Evolutionary conservation across 2,888 invertebrate genomes (phyloP).

Genomic region (Cosmopolites sordidus): DNA sequence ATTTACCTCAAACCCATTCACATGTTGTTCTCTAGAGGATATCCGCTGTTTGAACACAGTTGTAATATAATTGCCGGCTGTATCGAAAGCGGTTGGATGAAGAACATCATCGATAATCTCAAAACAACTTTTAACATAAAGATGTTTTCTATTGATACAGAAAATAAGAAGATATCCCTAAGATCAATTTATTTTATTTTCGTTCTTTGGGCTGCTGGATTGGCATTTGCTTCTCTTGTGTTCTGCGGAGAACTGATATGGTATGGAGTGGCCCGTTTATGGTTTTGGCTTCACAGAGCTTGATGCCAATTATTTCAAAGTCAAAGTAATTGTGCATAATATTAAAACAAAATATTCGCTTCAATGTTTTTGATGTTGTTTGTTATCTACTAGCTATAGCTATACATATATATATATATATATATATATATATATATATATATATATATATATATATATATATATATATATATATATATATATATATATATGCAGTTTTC

Average conservation of each 20-base stretch:
- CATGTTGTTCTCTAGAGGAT: slow-evolving; percentile 4
- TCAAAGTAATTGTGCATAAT: no score
- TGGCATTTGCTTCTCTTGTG: not conserved
- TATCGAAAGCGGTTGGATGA: slow-evolving; percentile 1
- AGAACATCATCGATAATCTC: not conserved
- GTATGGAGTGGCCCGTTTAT: no score
- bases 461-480: no score
- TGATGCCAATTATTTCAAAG: no score
- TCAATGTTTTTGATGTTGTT: no score
- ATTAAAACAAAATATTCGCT: no score
- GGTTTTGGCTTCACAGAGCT: no score
- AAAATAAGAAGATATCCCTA: not conserved
- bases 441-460: no score
- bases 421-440: no score
- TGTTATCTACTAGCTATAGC: no score
- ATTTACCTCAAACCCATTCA: not conserved
- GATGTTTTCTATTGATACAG: not conserved
- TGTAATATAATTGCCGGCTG: not conserved
- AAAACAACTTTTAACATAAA: not conserved
- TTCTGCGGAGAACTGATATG: not conserved
- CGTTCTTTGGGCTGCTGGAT: not conserved
- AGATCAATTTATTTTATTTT: not conserved
- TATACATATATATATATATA: no score
- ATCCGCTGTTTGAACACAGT: not conserved
- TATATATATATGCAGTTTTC: no score